Percentiles rank a stretch among this genome's conserved stretches.
phyloP scores from a whole-genome alignment of 2,888 invertebrate species.

The Galeruca laticollis region DNA sequence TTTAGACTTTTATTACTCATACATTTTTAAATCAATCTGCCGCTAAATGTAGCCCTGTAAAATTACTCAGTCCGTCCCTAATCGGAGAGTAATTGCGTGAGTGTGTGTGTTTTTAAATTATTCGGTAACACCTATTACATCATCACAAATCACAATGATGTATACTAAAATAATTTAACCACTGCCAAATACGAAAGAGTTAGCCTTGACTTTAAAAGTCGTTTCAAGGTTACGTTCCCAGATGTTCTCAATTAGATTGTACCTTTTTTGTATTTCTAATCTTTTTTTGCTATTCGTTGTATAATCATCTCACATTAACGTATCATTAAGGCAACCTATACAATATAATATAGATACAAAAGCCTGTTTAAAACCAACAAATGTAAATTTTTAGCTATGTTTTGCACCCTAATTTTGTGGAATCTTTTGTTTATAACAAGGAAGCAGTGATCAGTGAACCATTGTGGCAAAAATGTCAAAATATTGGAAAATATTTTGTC shows the following conservation, averaged over 20 bases:
- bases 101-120: neutral
- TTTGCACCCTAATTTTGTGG: too few relatives aligned
- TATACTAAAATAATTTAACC: slow-evolving; percentile 1
- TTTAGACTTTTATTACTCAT: too few relatives aligned
- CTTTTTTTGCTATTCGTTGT: neutral
- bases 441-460: too few relatives aligned
- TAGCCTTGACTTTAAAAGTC: slow-evolving; percentile 9
- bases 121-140: slow-evolving; percentile 7
- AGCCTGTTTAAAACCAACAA: neutral
- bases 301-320: neutral
- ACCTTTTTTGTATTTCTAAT: neutral
- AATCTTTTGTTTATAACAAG: too few relatives aligned
- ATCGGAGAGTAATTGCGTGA: neutral
- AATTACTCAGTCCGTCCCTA: neutral
- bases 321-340: neutral
- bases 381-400: neutral
- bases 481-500: too few relatives aligned
- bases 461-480: too few relatives aligned
- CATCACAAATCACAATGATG: neutral
- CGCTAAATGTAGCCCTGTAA: neutral
- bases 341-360: neutral
- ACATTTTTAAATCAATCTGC: neutral
- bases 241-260: neutral
- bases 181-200: slow-evolving; percentile 5
- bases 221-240: slow-evolving; percentile 3